Base-by-base conservation (phyloP, 2,113 vertebrate species). In the Serilophus lunatus region DNA sequence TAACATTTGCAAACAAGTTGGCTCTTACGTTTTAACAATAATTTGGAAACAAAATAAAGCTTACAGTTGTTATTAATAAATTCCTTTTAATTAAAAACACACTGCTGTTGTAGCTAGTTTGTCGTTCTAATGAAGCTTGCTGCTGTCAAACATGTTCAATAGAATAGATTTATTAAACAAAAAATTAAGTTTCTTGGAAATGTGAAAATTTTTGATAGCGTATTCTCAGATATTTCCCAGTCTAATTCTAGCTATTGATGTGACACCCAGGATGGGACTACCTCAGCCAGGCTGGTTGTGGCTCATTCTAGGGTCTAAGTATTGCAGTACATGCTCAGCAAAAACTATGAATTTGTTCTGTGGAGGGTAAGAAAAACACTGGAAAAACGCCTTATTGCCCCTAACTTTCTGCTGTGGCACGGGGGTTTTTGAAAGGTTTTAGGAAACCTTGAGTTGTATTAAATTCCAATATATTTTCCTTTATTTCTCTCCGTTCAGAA, bases 261-360 rank as follows among this genome's bases (percentile, higher is more conserved):
- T n/a, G 56, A 24, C 35, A 24, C 59, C 9, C 8, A 50, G 23
- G 12, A 49, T 36, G 77, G 20, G 20, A 13, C 9, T 60, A 2
- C 6, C 6, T 68, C 45, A 61, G 18, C 18, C 70, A 11, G 49
- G 20, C 10, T 66, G 42, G 5, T 8, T 77, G 18, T 47, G 38
- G 6, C 4, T 69, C 2, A 0, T 45, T 90, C 47, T 54, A 10
- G 31, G 31, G 7, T 16, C 18, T 33, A 35, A 26, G 3, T 57
- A 7, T 14, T 59, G 26, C 20, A 70, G 18, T 7, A 6, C 5
- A 8, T 1, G 15, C 17, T 50, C 36, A 51, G 31, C 17, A 75
- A 82, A 75, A 40, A 3, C 4, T 54, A 4, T 8, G 38, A 26
- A 8, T 47, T 2, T 9, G 2, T 4, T 15, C 10, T 0, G 2